phyloP scores from a whole-genome alignment of 2,888 invertebrate genomes.

The Sminthurinus aureus region DNA sequence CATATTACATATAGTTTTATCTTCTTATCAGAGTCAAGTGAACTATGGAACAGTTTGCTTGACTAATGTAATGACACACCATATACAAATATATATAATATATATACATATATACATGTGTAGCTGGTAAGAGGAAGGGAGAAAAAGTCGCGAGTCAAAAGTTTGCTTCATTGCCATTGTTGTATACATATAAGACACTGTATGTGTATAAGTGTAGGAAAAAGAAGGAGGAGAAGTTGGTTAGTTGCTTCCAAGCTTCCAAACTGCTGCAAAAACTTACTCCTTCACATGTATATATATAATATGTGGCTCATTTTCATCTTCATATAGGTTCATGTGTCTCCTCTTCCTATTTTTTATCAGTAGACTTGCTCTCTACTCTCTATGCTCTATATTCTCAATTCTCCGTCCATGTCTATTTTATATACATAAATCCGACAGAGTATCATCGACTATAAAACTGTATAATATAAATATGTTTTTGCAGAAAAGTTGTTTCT shows the following conservation, averaged over 20 bases:
- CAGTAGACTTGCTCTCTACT: background rate
- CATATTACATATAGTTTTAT: too few relatives aligned
- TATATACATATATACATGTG: too few relatives aligned
- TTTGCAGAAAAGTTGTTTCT: background rate
- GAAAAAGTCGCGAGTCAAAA: constrained; percentile 2
- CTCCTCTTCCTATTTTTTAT: background rate
- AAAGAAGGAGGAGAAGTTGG: background rate
- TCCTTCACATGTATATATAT: background rate
- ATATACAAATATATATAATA: too few relatives aligned
- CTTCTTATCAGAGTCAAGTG: too few relatives aligned
- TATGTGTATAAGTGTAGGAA: background rate
- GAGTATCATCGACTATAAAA: too few relatives aligned
- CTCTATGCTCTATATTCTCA: background rate
- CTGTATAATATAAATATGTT: background rate
- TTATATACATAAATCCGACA: background rate
- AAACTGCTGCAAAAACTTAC: background rate
- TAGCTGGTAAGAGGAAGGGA: background rate
- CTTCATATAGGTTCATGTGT: too few relatives aligned
- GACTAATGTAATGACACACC: background rate
- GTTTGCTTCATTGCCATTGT: background rate
- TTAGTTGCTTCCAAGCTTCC: background rate
- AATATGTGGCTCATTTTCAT: background rate
- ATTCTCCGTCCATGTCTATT: too few relatives aligned
- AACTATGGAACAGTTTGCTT: background rate
- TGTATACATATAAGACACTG: background rate